Evolutionary conservation across 2,113 vertebrate species (phyloP).

Genomic region (Rhipidura dahli): DNA sequence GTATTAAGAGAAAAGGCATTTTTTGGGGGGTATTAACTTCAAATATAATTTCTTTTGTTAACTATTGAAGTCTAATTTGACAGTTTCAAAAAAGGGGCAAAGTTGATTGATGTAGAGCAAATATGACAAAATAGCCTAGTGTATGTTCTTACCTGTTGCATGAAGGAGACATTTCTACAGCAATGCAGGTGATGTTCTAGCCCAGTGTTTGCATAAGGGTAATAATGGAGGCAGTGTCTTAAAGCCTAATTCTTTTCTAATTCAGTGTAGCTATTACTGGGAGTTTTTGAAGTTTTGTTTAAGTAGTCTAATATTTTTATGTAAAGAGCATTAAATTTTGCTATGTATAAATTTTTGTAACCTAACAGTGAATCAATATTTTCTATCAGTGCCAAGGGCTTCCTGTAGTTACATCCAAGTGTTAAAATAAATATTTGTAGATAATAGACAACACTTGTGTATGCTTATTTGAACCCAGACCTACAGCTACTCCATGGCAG

Average conservation of each 20-base stretch:
- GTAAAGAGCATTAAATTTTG: constrained; percentile 95
- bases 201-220: constrained; percentile 81
- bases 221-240: constrained; percentile 85
- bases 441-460: constrained; percentile 79
- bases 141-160: constrained; percentile 87
- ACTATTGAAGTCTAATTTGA: constrained; percentile 72
- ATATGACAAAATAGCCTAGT: constrained; percentile 80
- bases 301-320: constrained; percentile 88
- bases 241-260: constrained; percentile 84
- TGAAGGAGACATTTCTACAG: constrained; percentile 84
- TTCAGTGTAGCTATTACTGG: constrained; percentile 79
- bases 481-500: constrained; percentile 3
- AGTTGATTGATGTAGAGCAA: constrained; percentile 75
- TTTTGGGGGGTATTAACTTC: constrained; percentile 42
- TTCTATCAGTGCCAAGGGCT: constrained; percentile 91
- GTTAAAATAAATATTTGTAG: constrained; percentile 85
- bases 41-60: constrained; percentile 41
- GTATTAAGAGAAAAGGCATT: constrained; percentile 63
- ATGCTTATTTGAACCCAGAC: constrained; percentile 76
- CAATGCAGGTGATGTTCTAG: constrained; percentile 89
- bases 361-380: constrained; percentile 91
- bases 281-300: constrained; percentile 81
- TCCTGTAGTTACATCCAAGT: constrained; percentile 86
- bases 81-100: constrained; percentile 60
- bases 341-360: constrained; percentile 99